Base-by-base conservation (phyloP, 92 coral and sea anemone genomes). In the Palythoa heliodiscus region DNA sequence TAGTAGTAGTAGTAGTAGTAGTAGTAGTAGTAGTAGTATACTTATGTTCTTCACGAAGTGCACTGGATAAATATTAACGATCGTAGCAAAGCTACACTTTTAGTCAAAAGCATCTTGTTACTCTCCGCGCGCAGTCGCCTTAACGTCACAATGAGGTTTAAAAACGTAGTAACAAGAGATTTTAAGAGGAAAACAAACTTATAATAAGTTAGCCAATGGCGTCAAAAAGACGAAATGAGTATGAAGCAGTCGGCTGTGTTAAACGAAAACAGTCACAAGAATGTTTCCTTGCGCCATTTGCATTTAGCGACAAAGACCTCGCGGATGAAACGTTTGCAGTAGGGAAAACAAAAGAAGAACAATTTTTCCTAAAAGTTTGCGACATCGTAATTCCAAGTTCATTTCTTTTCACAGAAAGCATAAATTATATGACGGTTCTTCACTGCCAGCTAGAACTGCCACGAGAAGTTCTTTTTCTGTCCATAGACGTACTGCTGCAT, bases 311-410 rank as follows among this genome's bases (percentile, higher is more conserved):
- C 29, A n/a, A 3, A 78, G 39, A 60, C 82, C 55, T 78, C 37
- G 38, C 50, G 40, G 53, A 61, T 64, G 83, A 78, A 11, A 78
- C 71, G 17, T 20, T 61, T 11, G 39, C 9, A 60, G 83, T 78
- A 7, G 83, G 72, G n/a, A 61, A 19, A 78, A 43, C 55, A 10
- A 78, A 78, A 78, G 83, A 78, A 52, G 83, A 78, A 7, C 71
- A 78, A 19, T 78, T 78, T 64, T 78, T 57, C n/a, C 70, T 20
- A 60, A 78, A 37, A 48, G 43, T 60, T 17, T 14, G 50, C 37
- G 29, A 60, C 7, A 60, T 37, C 29, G 54, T 64, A 1, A 58
- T 78, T 78, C 83, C 83, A 78, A 19, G 47, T 19, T 60, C 83
- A 37, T 58, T 78, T 60, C 8, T 8, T 60, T 78, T 78, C 17